Percentiles rank a stretch among this genome's conserved stretches.
phyloP scores from a whole-genome alignment of 2,888 invertebrate genomes.

The Caradrina kadenii region DNA sequence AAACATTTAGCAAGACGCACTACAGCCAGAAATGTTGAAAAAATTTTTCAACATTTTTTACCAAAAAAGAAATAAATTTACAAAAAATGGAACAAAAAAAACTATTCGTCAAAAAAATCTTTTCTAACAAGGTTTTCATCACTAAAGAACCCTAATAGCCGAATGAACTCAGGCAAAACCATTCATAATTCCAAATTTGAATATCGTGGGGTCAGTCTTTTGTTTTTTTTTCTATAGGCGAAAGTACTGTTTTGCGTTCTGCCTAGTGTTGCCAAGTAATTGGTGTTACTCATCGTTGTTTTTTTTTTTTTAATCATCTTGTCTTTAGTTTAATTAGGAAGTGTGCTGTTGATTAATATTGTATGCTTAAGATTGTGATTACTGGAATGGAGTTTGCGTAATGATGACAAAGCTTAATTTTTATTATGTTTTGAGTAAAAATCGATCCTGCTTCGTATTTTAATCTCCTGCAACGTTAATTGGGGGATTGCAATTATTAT shows the following conservation, averaged over 20 bases:
- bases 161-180: conserved; percentile 70
- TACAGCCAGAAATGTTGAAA: not conserved
- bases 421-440: not conserved
- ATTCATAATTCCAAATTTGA: conserved; percentile 86
- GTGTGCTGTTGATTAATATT: conserved; percentile 43
- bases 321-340: conserved; percentile 56
- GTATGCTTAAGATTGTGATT: conserved; percentile 17
- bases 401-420: conserved; percentile 1
- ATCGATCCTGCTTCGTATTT: no score
- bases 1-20: not conserved
- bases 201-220: conserved; percentile 80
- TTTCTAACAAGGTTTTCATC: conserved; percentile 43
- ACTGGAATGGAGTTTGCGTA: not conserved
- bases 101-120: not conserved
- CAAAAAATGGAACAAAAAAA: not conserved
- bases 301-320: conserved; percentile 50
- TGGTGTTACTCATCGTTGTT: conserved; percentile 56
- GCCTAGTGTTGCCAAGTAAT: conserved; percentile 55
- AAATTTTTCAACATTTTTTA: conserved; percentile 1
- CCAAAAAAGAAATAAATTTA: not conserved
- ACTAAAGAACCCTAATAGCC: conserved; percentile 66
- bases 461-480: no score
- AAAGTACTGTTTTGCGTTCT: conserved; percentile 61
- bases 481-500: no score
- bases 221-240: conserved; percentile 65